Base-by-base conservation (phyloP, 2,888 invertebrate species). In the Anoplius nigerrimus region DNA sequence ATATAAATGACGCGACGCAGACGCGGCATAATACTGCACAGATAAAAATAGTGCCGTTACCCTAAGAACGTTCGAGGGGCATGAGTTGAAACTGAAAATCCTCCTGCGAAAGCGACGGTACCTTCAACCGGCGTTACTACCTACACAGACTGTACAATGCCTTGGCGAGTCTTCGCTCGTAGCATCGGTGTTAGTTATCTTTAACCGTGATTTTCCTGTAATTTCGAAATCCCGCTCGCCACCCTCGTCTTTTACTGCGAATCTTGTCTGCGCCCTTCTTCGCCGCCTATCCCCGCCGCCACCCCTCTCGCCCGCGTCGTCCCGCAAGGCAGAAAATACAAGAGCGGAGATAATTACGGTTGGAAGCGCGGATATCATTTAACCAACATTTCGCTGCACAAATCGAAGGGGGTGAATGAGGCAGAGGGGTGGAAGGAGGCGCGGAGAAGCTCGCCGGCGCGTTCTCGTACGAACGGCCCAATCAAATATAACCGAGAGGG, bases 301-400 rank as follows among this genome's bases (percentile, higher is more conserved):
- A 60, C 54, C 71, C 51, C 46, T 51, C 43, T 16, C 54, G 52
- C 56, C 55, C 59, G 63, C 74, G 59, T 27, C 57, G 43, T 56
- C 53, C 78, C 79, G 79, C 79, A 69, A 81, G 79, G 79, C 81
- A 82, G 82, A 85, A 84, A 87, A 87, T 87, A 86, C 82, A 80
- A 83, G 84, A 86, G 86, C 82, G 84, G n/a, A 87, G 86, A 87
- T 87, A 86, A 87, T 87, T 87, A 86, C 86, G 86, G 82, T 86
- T 83, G 83, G 83, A 83, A 83, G 82, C 82, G 81, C 83, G 82
- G 84, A 85, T 86, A 86, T 86, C 86, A 86, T 85, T 86, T 85
- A 86, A 84, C 86, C 85, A 86, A 83, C 82, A 82, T 84, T 84
- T 84, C 76, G 84, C 81, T 83, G 83, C 80, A 74, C 74, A 66